Base-by-base conservation (phyloP, 2,797 vertebrate species). In the Typhlichthys subterraneus region DNA sequence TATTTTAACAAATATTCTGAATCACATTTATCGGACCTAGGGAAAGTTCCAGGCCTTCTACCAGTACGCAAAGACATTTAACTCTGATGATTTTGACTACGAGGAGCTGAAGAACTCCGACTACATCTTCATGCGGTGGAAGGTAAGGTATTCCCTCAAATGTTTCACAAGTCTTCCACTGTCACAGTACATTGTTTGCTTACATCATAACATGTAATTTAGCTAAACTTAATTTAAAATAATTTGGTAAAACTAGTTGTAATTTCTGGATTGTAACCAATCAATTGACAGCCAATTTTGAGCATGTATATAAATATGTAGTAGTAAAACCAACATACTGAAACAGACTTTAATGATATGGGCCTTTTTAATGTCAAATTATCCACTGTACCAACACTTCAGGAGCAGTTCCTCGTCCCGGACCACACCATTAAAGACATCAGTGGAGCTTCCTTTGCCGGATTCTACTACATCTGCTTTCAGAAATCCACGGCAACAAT, bases 391-490 rank as follows among this genome's bases (percentile, higher is more conserved):
- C 15, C 1, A 17, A 53, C 1, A 23, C 45, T 5, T 14, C 88
- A 99, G 97, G 97, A 99, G 70, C 97, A 99, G 91, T 99, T 99
- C 79, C 87, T 99, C 53, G 97, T 99, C 55, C 97, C 97, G 3
- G 97, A 99, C 83, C 97, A 98, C 87, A 99, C 97, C 23, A 99
- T 99, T 88, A 99, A 94, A 86, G 97, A 99, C 89, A 99, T 98
- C 91, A 99, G 96, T 0, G 97, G 97, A 11, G 97, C 97, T 90
- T 99, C 97, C 87, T 99, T 99, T 77, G 97, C 97, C 57, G 97
- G 97, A 67, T 99, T 99, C 89, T 99, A 99, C 90, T 99, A 99
- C 93, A 99, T 99, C 90, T 99, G 97, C 91, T 99, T 99, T 92
- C 97, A 99, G 93, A 99, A 99, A 90, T 99, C 97, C 63, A 97